Percentiles rank a stretch among this genome's conserved stretches.
phyloP scores from a whole-genome alignment of 2,888 invertebrate genomes.

The Cataglyphis albicans region DNA sequence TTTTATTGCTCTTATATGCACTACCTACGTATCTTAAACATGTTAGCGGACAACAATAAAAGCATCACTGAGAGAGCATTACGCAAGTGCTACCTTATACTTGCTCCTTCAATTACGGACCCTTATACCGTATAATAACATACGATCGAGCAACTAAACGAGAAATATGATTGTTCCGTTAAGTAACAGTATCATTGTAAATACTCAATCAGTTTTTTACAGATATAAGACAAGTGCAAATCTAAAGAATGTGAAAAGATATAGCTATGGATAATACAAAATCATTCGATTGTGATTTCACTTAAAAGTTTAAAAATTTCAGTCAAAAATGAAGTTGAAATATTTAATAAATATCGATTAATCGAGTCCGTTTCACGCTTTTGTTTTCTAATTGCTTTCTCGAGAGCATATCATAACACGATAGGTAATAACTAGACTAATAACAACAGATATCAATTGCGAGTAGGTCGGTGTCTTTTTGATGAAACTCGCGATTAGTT shows the following conservation, averaged over 20 bases:
- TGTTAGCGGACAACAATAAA: conserved; percentile 45
- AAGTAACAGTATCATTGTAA: background rate
- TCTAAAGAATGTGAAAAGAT: background rate
- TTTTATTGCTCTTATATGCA: conserved; percentile 27
- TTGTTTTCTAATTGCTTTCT: background rate
- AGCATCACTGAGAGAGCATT: conserved; percentile 54
- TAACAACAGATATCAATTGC: conserved; percentile 26
- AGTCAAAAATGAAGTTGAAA: background rate
- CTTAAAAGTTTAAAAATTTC: background rate
- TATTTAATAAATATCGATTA: background rate
- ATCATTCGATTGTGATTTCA: background rate
- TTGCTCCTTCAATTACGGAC: conserved; percentile 62
- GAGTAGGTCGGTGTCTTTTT: conserved; percentile 14
- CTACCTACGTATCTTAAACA: conserved; percentile 39
- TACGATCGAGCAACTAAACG: conserved; percentile 10
- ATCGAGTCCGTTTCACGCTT: background rate
- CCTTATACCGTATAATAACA: conserved; percentile 43
- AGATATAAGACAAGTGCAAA: background rate
- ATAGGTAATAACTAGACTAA: background rate
- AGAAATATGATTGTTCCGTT: background rate
- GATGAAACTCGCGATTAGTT: conserved; percentile 23
- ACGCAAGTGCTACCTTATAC: conserved; percentile 61
- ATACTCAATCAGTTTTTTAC: background rate
- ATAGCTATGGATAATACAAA: background rate
- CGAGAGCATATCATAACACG: background rate